Percentiles rank a stretch among this genome's conserved stretches.
Conservation (phyloP, 2,113 vertebrate genomes). For the Pavo muticus region DNA sequence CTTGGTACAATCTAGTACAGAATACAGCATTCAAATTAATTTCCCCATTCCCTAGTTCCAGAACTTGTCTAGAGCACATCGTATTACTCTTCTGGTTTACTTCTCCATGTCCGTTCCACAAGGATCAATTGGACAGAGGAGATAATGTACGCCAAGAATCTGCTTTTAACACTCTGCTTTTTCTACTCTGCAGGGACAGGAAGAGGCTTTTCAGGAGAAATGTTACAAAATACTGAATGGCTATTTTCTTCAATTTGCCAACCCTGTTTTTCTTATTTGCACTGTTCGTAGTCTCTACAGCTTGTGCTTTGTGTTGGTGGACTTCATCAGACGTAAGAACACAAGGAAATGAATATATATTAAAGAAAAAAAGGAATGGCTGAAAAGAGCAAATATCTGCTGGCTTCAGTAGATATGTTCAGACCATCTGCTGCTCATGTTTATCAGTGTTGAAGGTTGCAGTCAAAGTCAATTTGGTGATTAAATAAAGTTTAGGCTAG, state of each 20-base stretch:
- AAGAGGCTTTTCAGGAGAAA: neutral
- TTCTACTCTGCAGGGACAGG: fast-evolving
- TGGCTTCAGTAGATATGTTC: neutral
- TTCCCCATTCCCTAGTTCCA: neutral
- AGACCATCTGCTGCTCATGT: neutral
- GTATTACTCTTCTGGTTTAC: neutral
- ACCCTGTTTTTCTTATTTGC: neutral
- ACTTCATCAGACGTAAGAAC: neutral
- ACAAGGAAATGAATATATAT: neutral
- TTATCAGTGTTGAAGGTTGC: neutral
- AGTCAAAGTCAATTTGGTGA: neutral
- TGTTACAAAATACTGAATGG: neutral
- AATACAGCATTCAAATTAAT: neutral
- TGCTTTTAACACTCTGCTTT: neutral
- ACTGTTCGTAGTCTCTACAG: neutral
- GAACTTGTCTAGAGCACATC: neutral
- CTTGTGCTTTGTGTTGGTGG: neutral
- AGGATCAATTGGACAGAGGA: neutral
- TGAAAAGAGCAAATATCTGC: neutral
- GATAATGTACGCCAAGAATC: neutral
- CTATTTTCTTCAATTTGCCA: neutral
- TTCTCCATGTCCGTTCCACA: neutral
- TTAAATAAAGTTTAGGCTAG: neutral
- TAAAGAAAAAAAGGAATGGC: neutral
- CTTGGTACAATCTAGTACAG: neutral